Percentiles rank a stretch among this genome's conserved stretches.
Conservation (phyloP, 2,797 vertebrate species). For the Chanos chanos region DNA sequence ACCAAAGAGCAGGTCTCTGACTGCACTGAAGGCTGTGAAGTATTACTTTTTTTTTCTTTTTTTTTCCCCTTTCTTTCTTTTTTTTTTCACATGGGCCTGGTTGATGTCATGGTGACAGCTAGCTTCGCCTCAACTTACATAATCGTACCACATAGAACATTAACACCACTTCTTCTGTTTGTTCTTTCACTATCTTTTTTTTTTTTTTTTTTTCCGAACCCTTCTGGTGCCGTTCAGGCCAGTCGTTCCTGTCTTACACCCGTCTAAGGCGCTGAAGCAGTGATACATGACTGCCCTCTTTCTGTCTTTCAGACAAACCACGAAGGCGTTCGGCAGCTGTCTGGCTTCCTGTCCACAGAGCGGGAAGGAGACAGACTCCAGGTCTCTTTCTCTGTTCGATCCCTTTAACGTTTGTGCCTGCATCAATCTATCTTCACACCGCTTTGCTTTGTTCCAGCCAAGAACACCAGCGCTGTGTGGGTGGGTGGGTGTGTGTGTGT, state of each 20-base stretch:
- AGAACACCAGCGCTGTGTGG: not conserved
- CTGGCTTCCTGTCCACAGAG: conserved; percentile 21
- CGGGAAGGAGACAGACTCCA: no score
- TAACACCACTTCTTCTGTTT: conserved; percentile 13
- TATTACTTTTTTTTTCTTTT: no score
- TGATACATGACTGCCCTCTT: conserved; percentile 9
- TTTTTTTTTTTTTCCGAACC: no score
- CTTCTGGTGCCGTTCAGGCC: not conserved
- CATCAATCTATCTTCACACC: conserved; percentile 4
- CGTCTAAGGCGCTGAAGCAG: conserved; percentile 1
- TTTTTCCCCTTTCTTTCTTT: not conserved
- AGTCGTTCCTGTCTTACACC: not conserved
- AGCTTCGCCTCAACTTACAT: conserved; percentile 23
- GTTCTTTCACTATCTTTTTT: no score
- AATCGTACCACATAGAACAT: conserved; percentile 32
- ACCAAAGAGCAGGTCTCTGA: no score
- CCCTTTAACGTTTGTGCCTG: no score
- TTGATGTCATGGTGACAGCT: conserved; percentile 14
- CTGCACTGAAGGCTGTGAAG: no score
- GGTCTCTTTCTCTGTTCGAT: no score
- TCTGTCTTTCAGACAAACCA: conserved; percentile 11
- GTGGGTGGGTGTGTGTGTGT: not conserved
- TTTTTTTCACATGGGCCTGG: not conserved
- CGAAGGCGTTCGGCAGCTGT: conserved; percentile 1
- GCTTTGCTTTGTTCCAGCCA: not conserved